A percentile compares a stretch with the other conserved stretches of the same genome.
These are phyloP conservation scores for Eclectus roratus DNA, from an alignment of 2,113 vertebrate species.

Conservation along the genomic window DNA sequence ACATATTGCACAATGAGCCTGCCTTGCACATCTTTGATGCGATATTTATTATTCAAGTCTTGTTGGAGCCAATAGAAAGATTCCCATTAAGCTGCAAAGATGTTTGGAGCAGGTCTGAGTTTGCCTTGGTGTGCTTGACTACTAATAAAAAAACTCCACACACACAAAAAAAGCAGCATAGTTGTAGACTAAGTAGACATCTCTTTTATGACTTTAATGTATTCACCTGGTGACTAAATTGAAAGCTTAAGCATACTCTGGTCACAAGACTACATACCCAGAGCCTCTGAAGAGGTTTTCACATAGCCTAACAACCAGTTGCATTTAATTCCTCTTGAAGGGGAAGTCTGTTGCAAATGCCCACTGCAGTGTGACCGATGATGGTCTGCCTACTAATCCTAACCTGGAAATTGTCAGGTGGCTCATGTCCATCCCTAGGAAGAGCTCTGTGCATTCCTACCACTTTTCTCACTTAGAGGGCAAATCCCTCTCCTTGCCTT, in stretches of 20 bases:
- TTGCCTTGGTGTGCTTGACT: background rate
- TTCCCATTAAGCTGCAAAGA: background rate
- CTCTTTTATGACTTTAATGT: background rate
- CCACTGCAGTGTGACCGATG: background rate
- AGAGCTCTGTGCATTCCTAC: background rate
- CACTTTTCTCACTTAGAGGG: background rate
- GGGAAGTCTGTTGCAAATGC: background rate
- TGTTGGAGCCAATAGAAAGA: background rate
- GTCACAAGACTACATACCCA: background rate
- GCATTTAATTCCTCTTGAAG: background rate
- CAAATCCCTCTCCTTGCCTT: background rate
- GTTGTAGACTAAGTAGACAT: background rate
- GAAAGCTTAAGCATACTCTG: background rate
- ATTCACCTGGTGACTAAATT: background rate
- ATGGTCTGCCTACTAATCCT: background rate
- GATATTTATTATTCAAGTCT: slow-evolving; percentile 4
- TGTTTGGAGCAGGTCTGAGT: background rate
- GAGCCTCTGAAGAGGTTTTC: background rate
- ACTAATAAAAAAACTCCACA: fast-evolving
- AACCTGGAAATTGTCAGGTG: background rate
- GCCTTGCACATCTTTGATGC: background rate
- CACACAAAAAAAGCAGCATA: background rate
- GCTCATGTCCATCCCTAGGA: background rate
- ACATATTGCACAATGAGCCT: background rate
- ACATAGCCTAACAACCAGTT: background rate